Base-by-base conservation (phyloP, 2,797 vertebrate species). In the Gymnocypris eckloni region DNA sequence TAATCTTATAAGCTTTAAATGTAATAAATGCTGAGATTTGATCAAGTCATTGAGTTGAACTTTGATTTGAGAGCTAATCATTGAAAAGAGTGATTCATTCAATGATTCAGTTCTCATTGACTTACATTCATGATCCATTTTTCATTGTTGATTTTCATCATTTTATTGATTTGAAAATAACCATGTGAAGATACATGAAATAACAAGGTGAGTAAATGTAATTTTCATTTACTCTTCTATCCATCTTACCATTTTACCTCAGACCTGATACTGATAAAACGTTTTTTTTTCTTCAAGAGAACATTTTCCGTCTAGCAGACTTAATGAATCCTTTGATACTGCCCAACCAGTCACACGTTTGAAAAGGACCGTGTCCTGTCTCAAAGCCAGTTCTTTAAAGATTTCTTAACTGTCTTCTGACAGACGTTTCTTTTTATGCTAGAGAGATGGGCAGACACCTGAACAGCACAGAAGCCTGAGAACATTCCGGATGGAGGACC, bases 401-500 rank as follows among this genome's bases (percentile, higher is more conserved):
- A 76, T 66, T 86, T 73, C 16, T 45, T 56, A 77, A 76, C 11
- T 71, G 69, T 28, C 59, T 66, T 61, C 56, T 81, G 33, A 81
- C 72, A 87, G 79, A 52, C 59, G 25, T 52, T 85, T 71, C 77
- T 83, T 73, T 88, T 79, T 39, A 71, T n/a, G 45, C 20, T 25
- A 54, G 33, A 54, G 33, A 79, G 64, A 69, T 50, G n/a, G n/a
- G 66, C 39, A 45, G 76, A 81, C 59, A 72, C 81, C 52, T 61
- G 59, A 52, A 88, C 50, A 86, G 71, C 50, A 54, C 48, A 41
- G 72, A 87, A 70, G 72, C 71, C 66, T 86, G 64, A 80, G 71
- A 87, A 88, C 77, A 89, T 82, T 79, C 69, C 75, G 52, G 79
- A 88, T 87, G 82, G 80, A 86, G 88, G 78, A 86, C 72, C 79